Conservation (phyloP, 64 coral and sea anemone genomes). For the Montipora capricornis region DNA sequence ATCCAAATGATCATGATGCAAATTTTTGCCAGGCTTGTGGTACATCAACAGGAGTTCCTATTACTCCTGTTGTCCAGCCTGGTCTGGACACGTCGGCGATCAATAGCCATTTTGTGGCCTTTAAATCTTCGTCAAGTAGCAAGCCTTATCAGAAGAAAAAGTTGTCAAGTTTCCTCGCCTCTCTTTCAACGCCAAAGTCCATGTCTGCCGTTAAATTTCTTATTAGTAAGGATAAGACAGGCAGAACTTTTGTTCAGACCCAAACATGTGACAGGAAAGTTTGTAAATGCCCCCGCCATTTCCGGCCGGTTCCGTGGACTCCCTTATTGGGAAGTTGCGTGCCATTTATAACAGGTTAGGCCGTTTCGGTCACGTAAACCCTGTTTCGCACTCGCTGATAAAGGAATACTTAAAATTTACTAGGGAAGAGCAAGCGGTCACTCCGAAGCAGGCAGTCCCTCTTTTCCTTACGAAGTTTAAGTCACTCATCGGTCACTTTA, state of each 20-base stretch:
- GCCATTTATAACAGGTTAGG: constrained; percentile 42
- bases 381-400: constrained; percentile 16
- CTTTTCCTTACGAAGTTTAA: constrained; percentile 42
- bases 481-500: not conserved
- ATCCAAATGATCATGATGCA: no score
- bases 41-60: no score
- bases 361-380: constrained; percentile 17
- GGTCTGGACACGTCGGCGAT: no score
- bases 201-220: no score
- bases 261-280: not conserved
- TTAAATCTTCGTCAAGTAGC: no score
- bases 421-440: not conserved
- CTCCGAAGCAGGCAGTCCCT: constrained; percentile 53
- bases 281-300: constrained; percentile 41
- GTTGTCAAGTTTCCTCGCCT: no score
- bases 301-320: constrained; percentile 55
- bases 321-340: not conserved
- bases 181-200: no score
- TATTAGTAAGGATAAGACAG: no score
- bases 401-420: constrained; percentile 58
- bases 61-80: no score
- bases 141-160: no score
- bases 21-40: no score
- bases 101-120: no score
- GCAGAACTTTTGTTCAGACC: constrained; percentile 12